These are phyloP conservation scores for Sander lucioperca DNA, from an alignment of 2,113 vertebrate species.

Conservation along the genomic window DNA sequence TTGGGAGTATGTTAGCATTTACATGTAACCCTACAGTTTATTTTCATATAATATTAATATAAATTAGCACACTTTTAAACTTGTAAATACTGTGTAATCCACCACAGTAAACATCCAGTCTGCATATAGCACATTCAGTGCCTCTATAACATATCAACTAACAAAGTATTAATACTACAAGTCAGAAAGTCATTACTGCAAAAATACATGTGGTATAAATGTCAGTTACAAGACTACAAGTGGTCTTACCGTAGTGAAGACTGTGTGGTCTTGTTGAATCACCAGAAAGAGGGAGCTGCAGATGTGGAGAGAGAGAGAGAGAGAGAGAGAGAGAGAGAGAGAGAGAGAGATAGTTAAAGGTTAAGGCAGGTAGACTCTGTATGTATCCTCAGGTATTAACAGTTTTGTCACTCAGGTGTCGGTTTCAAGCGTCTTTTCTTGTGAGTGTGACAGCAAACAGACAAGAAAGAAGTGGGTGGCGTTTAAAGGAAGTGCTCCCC, in stretches of 20 bases:
- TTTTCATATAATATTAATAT: neutral
- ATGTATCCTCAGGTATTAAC: neutral
- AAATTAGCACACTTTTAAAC: neutral
- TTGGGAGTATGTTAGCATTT: neutral
- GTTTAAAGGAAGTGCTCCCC: constrained; percentile 74
- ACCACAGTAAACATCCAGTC: neutral
- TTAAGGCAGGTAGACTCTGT: neutral
- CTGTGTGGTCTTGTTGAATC: constrained; percentile 21
- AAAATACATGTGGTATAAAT: neutral
- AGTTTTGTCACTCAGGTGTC: neutral
- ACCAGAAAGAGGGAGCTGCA: constrained; percentile 24
- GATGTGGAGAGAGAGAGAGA: neutral
- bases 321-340: neutral
- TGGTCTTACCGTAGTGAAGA: constrained; percentile 51
- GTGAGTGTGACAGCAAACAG: constrained; percentile 18
- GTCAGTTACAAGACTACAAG: neutral
- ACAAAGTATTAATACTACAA: neutral
- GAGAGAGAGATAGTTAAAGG: neutral
- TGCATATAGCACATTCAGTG: neutral
- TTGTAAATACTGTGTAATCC: neutral
- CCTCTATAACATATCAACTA: neutral
- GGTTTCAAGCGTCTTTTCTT: constrained; percentile 24
- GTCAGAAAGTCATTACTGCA: neutral
- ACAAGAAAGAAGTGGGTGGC: neutral
- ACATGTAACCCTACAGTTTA: neutral